Evolutionary conservation across 2,797 vertebrate genomes (phyloP).

Genomic region (Rhinella marina): DNA sequence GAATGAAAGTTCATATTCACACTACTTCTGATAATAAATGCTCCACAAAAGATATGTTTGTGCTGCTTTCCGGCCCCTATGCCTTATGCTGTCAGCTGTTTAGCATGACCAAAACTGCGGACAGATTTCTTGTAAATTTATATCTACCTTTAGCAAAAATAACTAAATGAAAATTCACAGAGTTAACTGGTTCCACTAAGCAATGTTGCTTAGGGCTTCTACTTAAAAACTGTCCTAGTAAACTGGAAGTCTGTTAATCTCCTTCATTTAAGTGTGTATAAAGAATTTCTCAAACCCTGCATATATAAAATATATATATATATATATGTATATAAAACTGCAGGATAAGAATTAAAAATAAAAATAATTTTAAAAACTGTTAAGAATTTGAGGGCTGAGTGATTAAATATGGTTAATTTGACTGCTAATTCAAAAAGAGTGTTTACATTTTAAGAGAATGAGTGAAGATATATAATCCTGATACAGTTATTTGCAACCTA

Average conservation of each 20-base stretch:
- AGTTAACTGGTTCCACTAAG: neutral
- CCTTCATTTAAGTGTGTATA: neutral
- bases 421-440: neutral
- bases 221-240: neutral
- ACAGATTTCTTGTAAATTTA: neutral
- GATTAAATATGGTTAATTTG: neutral
- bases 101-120: too few relatives aligned
- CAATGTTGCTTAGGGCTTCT: neutral
- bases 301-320: neutral
- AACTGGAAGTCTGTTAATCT: neutral
- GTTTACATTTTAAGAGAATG: neutral
- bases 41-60: too few relatives aligned
- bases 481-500: neutral
- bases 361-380: too few relatives aligned
- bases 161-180: neutral
- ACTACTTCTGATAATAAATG: too few relatives aligned
- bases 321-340: too few relatives aligned
- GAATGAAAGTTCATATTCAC: too few relatives aligned
- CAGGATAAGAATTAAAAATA: too few relatives aligned
- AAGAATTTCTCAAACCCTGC: neutral
- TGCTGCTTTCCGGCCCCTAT: too few relatives aligned
- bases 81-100: too few relatives aligned
- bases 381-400: neutral
- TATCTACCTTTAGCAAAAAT: neutral
- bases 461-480: neutral